Percentiles rank a stretch among this genome's conserved stretches.
These are phyloP conservation scores for Drepana arcuata DNA, from an alignment of 1,140 invertebrate genomes.

Conservation along the genomic window DNA sequence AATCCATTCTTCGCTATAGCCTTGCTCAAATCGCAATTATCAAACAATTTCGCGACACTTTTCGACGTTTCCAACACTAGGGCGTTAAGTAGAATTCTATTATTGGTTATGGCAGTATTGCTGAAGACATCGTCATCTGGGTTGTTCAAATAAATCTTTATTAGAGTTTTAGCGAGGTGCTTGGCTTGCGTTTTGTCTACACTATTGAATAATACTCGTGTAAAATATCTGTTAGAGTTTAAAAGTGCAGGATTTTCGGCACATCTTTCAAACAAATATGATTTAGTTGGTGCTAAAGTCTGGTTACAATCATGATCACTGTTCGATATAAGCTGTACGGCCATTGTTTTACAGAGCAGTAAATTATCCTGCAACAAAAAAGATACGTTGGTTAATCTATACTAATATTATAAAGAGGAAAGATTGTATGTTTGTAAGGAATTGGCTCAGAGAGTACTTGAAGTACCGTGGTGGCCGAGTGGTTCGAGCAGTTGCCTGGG, in stretches of 20 bases:
- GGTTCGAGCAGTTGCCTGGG: no score
- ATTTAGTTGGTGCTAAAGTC: constrained; percentile 19
- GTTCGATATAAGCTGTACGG: constrained; percentile 9
- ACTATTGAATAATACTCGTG: constrained; percentile 34
- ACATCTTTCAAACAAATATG: constrained; percentile 38
- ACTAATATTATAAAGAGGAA: no score
- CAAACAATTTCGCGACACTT: constrained; percentile 34
- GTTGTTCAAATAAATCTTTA: constrained; percentile 29
- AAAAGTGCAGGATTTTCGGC: constrained; percentile 15
- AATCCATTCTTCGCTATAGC: constrained; percentile 36
- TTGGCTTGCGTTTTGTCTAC: constrained; percentile 39
- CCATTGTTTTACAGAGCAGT: constrained; percentile 38
- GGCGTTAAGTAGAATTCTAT: constrained; percentile 34
- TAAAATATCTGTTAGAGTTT: constrained; percentile 20
- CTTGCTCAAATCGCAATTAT: constrained; percentile 38
- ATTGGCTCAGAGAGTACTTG: no score
- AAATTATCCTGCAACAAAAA: constrained; percentile 40
- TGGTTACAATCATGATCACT: not conserved
- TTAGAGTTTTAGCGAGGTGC: constrained; percentile 35
- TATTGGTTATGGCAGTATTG: constrained; percentile 22
- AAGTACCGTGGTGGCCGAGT: no score
- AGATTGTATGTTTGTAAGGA: no score
- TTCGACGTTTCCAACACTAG: constrained; percentile 35
- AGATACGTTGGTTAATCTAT: no score
- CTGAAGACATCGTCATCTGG: constrained; percentile 21